Evolutionary conservation across 2,888 invertebrate genomes (phyloP), one percentile per base, ranked within the genome.

Genomic region (Agrochola lychnidis): DNA sequence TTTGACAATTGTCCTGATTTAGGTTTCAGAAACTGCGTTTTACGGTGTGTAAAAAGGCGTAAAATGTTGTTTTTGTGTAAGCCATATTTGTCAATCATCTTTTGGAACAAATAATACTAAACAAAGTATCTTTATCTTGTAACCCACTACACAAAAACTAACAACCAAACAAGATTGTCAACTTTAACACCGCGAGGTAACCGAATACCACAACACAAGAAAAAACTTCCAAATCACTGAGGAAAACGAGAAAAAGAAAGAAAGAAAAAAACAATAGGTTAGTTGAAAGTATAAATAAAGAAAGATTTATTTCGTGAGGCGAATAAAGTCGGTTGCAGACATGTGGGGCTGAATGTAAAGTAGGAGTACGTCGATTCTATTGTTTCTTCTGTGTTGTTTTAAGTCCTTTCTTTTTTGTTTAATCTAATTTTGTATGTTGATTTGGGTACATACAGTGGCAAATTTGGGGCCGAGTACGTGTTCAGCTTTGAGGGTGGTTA

Each of bases 231-330:
- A 87, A 90, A 90, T 91, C 92, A 91, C 88, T 89, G 84, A 82
- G 81, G 73, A 84, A 88, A 85, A 88, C 87, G 85, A 89, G 82
- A 87, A 81, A 70, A 36, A 80, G 84, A 89, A 82, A 86, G 81
- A 74, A 59, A 57, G 83, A 83, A 83, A 89, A 59, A 93, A 93
- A 92, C 93, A 93, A 93, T 92, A 92, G 92, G 91, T 91, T 92
- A 91, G 92, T 91, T 90, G 90, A 90, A 91, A 91, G 92, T 92
- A 93, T 93, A 93, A 94, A 93, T 93, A 93, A 91, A 90, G 89
- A 86, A 86, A 93, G 93, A 94, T 94, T 94, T 93, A 94, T 94
- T 93, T 90, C 94, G 94, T 94, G 94, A 91, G 91, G 76, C 87
- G 94, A 94, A 94, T 93, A 91, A 92, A 89, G 90, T 87, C 83